Conservation (phyloP, 30 jellyfish, hydroid and myxozoan genomes). For the Aurelia coerulea region DNA sequence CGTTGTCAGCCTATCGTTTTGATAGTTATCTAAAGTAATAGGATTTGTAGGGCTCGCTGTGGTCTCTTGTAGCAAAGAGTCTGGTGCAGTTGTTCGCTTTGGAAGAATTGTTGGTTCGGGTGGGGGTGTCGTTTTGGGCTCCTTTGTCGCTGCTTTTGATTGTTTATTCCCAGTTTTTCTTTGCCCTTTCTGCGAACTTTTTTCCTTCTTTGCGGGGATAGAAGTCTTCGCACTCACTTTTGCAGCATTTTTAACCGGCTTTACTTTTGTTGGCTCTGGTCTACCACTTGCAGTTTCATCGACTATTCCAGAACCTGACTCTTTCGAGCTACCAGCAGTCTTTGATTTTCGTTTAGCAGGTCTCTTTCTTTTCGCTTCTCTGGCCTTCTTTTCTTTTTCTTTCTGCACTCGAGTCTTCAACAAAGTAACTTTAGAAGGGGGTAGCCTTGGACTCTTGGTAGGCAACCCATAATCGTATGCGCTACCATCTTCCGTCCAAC, state of each 20-base stretch:
- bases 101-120: no score
- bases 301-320: neutral
- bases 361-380: neutral
- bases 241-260: neutral
- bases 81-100: neutral
- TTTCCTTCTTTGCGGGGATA: neutral
- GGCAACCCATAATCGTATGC: slow-evolving; percentile 64
- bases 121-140: slow-evolving; percentile 24
- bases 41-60: slow-evolving; percentile 22
- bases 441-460: slow-evolving; percentile 47
- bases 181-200: neutral
- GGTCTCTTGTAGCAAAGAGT: neutral
- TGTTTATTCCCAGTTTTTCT: no score
- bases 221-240: neutral
- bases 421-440: slow-evolving; percentile 28
- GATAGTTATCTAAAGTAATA: slow-evolving; percentile 14
- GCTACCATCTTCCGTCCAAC: slow-evolving; percentile 49
- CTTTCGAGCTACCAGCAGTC: neutral
- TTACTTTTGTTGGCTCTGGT: neutral
- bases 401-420: slow-evolving; percentile 40
- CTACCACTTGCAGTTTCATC: neutral
- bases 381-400: slow-evolving; percentile 21
- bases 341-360: neutral
- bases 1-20: slow-evolving; percentile 41
- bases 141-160: neutral